A percentile compares a stretch with the other conserved stretches of the same genome.
phyloP scores from a whole-genome alignment of 2,113 vertebrate genomes.

The Epinephelus moara region DNA sequence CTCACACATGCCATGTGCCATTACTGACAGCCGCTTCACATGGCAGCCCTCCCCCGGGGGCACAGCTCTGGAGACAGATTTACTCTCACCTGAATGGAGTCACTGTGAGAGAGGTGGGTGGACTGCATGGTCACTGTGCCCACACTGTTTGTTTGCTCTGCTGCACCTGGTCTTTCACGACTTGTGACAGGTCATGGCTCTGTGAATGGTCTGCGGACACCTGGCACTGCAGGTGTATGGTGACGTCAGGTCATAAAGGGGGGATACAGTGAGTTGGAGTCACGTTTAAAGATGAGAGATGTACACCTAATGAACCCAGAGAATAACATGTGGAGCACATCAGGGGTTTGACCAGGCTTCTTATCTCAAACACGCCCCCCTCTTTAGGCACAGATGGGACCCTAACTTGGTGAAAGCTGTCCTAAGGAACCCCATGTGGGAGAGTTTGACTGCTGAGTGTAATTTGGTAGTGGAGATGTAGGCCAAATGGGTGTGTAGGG shows the following conservation, averaged over 20 bases:
- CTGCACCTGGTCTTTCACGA: slow-evolving; percentile 36
- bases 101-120: slow-evolving; percentile 48
- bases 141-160: slow-evolving; percentile 43
- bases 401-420: not conserved
- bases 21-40: slow-evolving; percentile 42
- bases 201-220: slow-evolving; percentile 37
- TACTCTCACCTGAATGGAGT: slow-evolving; percentile 72
- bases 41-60: not conserved
- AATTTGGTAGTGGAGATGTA: slow-evolving; percentile 23
- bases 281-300: not conserved
- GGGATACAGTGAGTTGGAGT: not conserved
- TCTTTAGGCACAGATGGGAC: not conserved
- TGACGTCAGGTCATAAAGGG: no score
- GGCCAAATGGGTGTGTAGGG: slow-evolving; percentile 40
- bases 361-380: slow-evolving; percentile 25
- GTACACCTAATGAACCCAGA: not conserved
- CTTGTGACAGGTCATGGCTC: slow-evolving; percentile 14
- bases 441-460: slow-evolving; percentile 11
- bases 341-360: not conserved
- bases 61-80: slow-evolving; percentile 1
- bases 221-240: slow-evolving; percentile 65
- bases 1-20: not conserved
- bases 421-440: not conserved
- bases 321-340: slow-evolving; percentile 20
- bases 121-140: slow-evolving; percentile 40